Base-by-base conservation (phyloP, 92 coral and sea anemone species). In the Parazoanthus darwini region DNA sequence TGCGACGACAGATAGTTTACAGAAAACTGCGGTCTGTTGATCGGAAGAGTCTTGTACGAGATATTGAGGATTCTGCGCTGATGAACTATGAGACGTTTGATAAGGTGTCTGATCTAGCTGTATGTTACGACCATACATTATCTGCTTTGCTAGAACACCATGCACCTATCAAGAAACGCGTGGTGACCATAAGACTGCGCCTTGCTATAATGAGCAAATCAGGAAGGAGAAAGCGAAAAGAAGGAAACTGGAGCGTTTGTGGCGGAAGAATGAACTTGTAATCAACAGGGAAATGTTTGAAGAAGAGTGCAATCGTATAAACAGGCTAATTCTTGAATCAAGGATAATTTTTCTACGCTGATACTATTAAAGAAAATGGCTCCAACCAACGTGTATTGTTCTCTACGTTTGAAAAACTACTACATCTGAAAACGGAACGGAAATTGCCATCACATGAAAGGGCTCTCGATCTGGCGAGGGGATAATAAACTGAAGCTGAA, bases 161-260 rank as follows among this genome's bases (percentile, higher is more conserved):
- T 79, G 86, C 89, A 15, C 89, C 90, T 35, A 39, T 70, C 36
- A 86, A 79, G 77, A 90, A 79, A 86, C 77, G 89, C 33, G 78
- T 70, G 18, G 83, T 90, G 65, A 86, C 88, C 22, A 14, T 79
- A 38, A 59, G 89, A 86, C 90, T 81, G 86, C 88, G 38, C 93
- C 77, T 16, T 88, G 93, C 91, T 88, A 82, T 76, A 44, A 77
- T n/a, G 81, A 67, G 68, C 59, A 85, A 1, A 90, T 86, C n/a
- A 20, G 25, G 65, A 2, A 22, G 86, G 86, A 78, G 58, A 90
- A 85, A 71, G 26, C 79, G 6, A 37, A 44, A 18, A 72, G 87
- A 72, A 22, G 81, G 51, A 82, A 73, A 63, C 42, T 83, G 14
- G 91, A 89, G 63, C 82, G 91, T 6, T 20, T 14, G n/a, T 89